Evolutionary conservation across 2,113 vertebrate genomes (phyloP).

Genomic region (Climacteris rufus): DNA sequence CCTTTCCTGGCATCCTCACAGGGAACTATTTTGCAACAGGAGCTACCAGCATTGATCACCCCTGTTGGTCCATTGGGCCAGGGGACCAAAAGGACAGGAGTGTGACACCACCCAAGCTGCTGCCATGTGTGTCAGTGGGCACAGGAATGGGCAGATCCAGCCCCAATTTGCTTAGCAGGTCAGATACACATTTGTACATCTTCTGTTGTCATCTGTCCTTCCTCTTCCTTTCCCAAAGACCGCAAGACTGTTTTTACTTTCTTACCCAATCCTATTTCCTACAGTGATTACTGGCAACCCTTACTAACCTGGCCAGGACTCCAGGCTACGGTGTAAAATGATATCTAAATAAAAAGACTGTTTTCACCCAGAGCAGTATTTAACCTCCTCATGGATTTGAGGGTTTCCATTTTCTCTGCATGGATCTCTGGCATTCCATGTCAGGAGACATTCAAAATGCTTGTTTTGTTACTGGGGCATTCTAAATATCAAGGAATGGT

Average conservation of each 20-base stretch:
- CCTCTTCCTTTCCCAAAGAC: constrained; percentile 1
- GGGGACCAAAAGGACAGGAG: neutral
- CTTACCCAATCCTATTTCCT: neutral
- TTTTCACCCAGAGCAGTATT: neutral
- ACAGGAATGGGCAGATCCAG: neutral
- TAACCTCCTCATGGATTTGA: neutral
- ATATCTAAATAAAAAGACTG: neutral
- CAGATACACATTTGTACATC: neutral
- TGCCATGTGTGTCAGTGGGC: neutral
- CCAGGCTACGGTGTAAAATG: neutral
- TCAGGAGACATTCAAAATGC: neutral
- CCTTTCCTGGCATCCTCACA: neutral
- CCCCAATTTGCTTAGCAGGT: neutral
- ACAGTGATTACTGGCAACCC: neutral
- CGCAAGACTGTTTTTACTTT: neutral
- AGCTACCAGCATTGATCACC: neutral
- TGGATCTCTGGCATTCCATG: neutral
- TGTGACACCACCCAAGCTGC: fast-evolving
- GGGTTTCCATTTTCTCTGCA: neutral
- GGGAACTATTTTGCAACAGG: neutral
- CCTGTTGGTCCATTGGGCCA: neutral
- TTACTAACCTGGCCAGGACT: neutral
- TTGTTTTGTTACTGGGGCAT: neutral
- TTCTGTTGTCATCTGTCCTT: neutral
- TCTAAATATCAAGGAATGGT: neutral